phyloP scores from a whole-genome alignment of 2,888 invertebrate species.

The Chirona hameri region DNA sequence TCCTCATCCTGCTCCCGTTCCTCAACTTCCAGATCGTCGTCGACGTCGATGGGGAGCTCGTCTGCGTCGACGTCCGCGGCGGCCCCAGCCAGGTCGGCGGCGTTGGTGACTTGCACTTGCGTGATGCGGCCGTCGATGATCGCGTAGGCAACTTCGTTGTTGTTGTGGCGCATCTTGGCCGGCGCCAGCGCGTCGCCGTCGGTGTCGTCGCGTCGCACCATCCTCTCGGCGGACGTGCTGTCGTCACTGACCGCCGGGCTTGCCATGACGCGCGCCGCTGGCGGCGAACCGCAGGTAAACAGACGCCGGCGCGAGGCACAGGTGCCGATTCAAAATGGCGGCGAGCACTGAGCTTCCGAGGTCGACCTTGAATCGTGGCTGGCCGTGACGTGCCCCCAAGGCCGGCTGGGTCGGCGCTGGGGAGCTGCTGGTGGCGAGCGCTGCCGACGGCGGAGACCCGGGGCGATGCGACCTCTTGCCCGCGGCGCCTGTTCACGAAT shows the following conservation, averaged over 20 bases:
- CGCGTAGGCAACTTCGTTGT: conserved; percentile 22
- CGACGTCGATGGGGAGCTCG: not conserved
- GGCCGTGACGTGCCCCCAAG: not conserved
- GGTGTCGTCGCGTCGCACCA: not conserved
- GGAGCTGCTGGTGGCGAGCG: not conserved
- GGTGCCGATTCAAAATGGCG: conserved; percentile 4
- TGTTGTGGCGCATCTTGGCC: not conserved
- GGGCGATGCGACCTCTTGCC: conserved; percentile 11
- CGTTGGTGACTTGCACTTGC: conserved; percentile 27
- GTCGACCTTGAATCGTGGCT: not conserved
- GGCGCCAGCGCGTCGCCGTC: not conserved
- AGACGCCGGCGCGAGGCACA: not conserved
- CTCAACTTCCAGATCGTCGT: not conserved
- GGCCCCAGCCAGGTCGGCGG: conserved; percentile 1
- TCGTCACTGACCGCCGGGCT: conserved; percentile 6
- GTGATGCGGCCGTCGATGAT: conserved; percentile 28
- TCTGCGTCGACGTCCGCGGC: conserved; percentile 22
- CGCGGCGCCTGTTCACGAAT: conserved; percentile 12
- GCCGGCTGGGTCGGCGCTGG: not conserved
- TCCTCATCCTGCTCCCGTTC: not conserved
- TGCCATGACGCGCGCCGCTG: conserved; percentile 6
- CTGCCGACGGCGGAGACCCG: not conserved
- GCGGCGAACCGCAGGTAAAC: not conserved
- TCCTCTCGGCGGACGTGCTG: not conserved
- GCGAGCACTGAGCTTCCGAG: not conserved